Base-by-base conservation (phyloP, 2,888 invertebrate genomes). In the Philhelius pedissequus region DNA sequence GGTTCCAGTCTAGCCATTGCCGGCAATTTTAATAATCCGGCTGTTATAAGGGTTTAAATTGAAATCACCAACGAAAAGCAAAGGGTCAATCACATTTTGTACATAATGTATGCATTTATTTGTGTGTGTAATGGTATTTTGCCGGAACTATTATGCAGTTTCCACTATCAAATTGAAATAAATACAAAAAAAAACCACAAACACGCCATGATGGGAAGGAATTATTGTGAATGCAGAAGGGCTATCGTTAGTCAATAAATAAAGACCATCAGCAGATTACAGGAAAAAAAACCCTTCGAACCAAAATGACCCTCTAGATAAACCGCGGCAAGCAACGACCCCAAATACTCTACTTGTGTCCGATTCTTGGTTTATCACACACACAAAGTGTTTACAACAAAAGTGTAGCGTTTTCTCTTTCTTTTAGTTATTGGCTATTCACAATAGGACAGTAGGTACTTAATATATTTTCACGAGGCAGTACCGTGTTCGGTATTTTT, bases 391-490 rank as follows among this genome's bases (percentile, higher is more conserved):
- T 3, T 1, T 50, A 50, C 13, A 25, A 3, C n/a, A 5, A 52
- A 15, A 15, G 1, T 43, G n/a, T 62, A 6, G 4, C 7, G 8
- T 30, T 30, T 18, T 54, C 43, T 45, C 30, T 45, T 22, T 35
- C 35, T 78, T 64, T 30, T 30, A 48, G 56, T 56, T 15, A 15
- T 6, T 71, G 58, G 66, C 77, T 71, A 58, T 66, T 64, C 64
- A 22, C 32, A 45, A 48, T 45, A 38, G 71, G 50, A 60, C 45
- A 32, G 50, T 50, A 35, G 35, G 35, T 22, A n/a, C n/a, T n/a
- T n/a, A 40, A 73, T 77, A 68, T 68, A 77, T 77, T 71, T 77
- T 38, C 77, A 73, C 48, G 82, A 77, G 58, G 15, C 32, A 54
- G 15, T 20, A 11, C 60, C 35, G 38, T 20, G 35, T 32, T 40